Evolutionary conservation across 2,888 invertebrate species (phyloP), one percentile per base, ranked within the genome.

Genomic region (Megalurothrips usitatus): DNA sequence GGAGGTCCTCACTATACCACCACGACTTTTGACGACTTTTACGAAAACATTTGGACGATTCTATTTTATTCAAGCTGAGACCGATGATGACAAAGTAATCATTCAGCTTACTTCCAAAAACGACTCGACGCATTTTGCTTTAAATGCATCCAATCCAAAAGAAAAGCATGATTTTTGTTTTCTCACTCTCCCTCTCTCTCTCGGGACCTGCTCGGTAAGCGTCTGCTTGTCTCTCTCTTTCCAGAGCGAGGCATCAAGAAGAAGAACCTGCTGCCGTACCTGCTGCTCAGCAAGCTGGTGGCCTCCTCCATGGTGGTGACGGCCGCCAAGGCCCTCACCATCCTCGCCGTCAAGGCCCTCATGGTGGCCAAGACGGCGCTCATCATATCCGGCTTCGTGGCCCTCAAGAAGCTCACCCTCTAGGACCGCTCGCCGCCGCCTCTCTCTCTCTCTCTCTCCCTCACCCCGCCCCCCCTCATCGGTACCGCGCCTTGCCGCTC

Each of bases 281-380:
- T 94, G 82, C 89, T 95, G 79, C 91, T 95, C 58, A 58, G 58
- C 58, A 58, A 58, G n/a, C 58, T 58, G 85, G 92, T 95, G 85
- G 94, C 95, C 9, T 88, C 58, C 19, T 94, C 94, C 12, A 87
- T 96, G 47, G 94, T 95, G 28, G 89, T 96, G 80, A 87, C 95
- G 81, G 95, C 95, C 78, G 95, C 95, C 84, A 96, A 58, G 58
- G 58, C 58, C n/a, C 58, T 58, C 58, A 58, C 58, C 58, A 58
- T 58, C 58, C 58, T 58, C 58, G 58, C 58, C 58, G 17, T 58
- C 58, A 58, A 96, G 87, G 95, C 95, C 78, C 87, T 95, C 83
- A 95, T 95, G 84, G 93, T 95, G 79, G 94, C 94, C 83, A 95
- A 95, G 86, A 87, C 95, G 84, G 95, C 95, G 0, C 87, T 95